Evolutionary conservation across 2,113 vertebrate genomes (phyloP).

Genomic region (Chloebia gouldiae): DNA sequence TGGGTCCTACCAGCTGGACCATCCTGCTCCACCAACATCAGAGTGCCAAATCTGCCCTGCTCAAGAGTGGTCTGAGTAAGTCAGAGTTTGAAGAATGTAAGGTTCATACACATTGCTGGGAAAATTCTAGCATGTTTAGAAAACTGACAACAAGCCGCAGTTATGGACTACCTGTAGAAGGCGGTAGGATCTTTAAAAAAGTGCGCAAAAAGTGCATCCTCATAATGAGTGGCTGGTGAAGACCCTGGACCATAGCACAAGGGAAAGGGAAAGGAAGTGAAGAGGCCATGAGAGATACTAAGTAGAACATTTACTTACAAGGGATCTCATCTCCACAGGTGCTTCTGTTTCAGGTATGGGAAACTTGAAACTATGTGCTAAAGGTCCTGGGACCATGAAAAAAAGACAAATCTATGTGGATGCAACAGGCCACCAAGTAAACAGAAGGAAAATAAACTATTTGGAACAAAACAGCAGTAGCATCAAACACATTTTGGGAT

Average conservation of each 20-base stretch:
- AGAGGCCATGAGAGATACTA: not conserved
- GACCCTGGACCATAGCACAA: not conserved
- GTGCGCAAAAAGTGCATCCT: not conserved
- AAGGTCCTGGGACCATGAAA: not conserved
- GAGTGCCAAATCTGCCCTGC: not conserved
- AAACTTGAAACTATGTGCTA: not conserved
- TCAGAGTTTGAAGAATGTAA: not conserved
- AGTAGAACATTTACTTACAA: not conserved
- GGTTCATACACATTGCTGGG: not conserved
- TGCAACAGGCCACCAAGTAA: not conserved
- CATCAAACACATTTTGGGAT: not conserved
- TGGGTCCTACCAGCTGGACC: not conserved
- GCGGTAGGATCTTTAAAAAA: not conserved
- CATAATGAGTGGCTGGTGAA: not conserved
- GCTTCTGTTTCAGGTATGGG: not conserved
- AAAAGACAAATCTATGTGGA: not conserved
- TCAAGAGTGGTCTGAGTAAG: not conserved
- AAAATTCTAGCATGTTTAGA: not conserved
- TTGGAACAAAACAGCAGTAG: not conserved
- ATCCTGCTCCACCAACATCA: not conserved
- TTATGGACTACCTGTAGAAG: not conserved
- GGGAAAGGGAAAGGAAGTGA: not conserved
- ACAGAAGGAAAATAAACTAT: not conserved
- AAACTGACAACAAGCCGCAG: not conserved
- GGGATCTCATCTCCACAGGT: not conserved